Conservation (phyloP, 1,140 invertebrate species). For the Phocides pigmalion region DNA sequence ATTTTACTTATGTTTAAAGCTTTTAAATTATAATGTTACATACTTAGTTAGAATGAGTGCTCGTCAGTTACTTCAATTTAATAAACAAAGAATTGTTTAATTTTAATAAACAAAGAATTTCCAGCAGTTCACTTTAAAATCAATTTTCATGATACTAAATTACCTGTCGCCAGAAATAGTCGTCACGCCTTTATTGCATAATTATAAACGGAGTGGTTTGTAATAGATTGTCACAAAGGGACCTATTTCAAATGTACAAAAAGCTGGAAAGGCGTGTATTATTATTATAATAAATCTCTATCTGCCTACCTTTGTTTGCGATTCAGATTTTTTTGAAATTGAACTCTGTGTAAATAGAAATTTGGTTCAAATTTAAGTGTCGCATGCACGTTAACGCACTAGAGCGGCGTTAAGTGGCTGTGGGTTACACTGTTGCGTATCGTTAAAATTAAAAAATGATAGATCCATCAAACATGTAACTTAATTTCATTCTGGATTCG, state of each 20-base stretch:
- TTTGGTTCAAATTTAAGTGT: slow-evolving; percentile 3
- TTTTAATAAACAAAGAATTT: no score
- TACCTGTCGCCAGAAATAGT: not conserved
- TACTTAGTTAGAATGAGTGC: no score
- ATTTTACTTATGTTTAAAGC: no score
- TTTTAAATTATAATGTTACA: no score
- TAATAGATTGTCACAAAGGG: slow-evolving; percentile 22
- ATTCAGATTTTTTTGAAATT: not conserved
- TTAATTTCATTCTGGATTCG: no score
- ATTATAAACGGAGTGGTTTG: slow-evolving; percentile 13
- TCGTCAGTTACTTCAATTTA: no score
- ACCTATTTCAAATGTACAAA: slow-evolving; percentile 28
- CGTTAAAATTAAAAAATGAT: not conserved
- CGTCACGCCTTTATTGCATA: slow-evolving; percentile 8
- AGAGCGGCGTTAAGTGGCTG: slow-evolving; percentile 39
- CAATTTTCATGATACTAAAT: no score
- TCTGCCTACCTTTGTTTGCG: slow-evolving; percentile 21
- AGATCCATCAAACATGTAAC: no score
- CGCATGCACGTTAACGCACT: not conserved
- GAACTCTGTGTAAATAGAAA: not conserved
- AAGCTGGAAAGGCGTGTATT: slow-evolving; percentile 28
- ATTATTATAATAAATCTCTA: slow-evolving; percentile 34
- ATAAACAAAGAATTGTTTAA: no score
- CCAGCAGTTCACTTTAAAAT: no score
- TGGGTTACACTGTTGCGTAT: slow-evolving; percentile 42